Base-by-base conservation (phyloP, 2,797 vertebrate species). In the Tokudaia muenninki region DNA sequence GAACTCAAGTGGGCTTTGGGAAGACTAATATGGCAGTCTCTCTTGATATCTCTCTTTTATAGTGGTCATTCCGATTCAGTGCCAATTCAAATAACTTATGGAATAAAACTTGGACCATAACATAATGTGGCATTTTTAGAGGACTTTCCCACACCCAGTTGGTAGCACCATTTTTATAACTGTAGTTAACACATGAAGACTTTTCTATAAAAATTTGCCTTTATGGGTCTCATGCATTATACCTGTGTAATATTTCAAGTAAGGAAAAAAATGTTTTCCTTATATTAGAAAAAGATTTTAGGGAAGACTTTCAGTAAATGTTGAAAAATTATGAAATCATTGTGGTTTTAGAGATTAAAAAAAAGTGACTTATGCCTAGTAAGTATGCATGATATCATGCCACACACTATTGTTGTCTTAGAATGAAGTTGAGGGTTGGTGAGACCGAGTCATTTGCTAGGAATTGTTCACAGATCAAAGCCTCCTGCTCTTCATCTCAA, bases 271-370 rank as follows among this genome's bases (percentile, higher is more conserved):
- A 13, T 34, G 6, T 79, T 74, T 95, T 84, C 47, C 24, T 75
- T 90, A 81, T 13, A 92, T 95, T 93, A 90, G 77, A 94, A 95
- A 95, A 70, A 95, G 16, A 72, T n/a, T 79, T 92, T 31, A 77
- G 55, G 80, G 37, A 81, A 92, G 16, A 67, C 47, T 87, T 95
- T 91, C 22, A 87, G 86, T 57, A 80, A 55, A 50, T 88, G 79
- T 41, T 44, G 4, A 92, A 67, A 82, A 87, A 87, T 50, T 67
- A 55, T 78, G 41, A 88, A 92, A 55, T 77, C 3, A 94, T 93
- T 16, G n/a, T 95, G 89, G 61, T 75, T 94, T 47, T 87, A 75
- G 82, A 89, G 59, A 3, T 93, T 61, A 10, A 21, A 12, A 59
- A 83, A 65, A 29, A 92, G 61, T 83, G 70, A 65, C 14, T 86